phyloP scores from a whole-genome alignment of 2,113 vertebrate genomes.

The Solea solea region DNA sequence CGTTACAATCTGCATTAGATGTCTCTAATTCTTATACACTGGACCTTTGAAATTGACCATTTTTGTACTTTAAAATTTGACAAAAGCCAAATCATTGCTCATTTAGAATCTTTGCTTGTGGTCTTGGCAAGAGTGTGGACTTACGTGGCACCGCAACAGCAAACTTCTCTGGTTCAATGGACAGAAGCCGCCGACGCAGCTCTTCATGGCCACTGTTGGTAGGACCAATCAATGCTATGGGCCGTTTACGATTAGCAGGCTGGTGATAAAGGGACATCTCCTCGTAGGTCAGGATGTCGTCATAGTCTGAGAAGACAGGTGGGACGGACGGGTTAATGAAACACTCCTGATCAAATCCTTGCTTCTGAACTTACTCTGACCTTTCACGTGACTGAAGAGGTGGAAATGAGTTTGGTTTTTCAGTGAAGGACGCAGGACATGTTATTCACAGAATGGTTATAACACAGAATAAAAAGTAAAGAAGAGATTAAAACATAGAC shows the following conservation, averaged over 20 bases:
- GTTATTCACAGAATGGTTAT: too few relatives aligned
- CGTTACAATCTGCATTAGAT: too few relatives aligned
- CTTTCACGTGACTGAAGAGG: constrained; percentile 6
- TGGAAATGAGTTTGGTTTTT: background rate
- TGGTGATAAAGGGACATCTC: constrained; percentile 98
- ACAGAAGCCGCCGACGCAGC: constrained; percentile 89
- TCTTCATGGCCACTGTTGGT: constrained; percentile 93
- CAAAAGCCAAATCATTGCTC: background rate
- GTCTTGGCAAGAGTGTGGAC: constrained; percentile 27
- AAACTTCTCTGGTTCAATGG: constrained; percentile 88
- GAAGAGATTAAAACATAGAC: too few relatives aligned
- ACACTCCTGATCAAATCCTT: constrained; percentile 14
- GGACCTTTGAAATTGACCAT: too few relatives aligned
- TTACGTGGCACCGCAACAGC: constrained; percentile 92
- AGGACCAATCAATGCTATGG: constrained; percentile 91
- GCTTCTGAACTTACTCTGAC: constrained; percentile 20
- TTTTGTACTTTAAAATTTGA: too few relatives aligned
- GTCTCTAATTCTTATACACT: too few relatives aligned
- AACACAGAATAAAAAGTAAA: too few relatives aligned
- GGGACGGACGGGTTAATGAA: constrained; percentile 19
- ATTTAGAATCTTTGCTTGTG: background rate
- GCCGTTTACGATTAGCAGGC: constrained; percentile 91
- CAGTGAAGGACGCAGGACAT: too few relatives aligned
- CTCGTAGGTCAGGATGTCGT: constrained; percentile 95
- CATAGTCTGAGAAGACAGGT: constrained; percentile 81